Evolutionary conservation across 2,888 invertebrate species (phyloP).

Genomic region (Serrognathus titanus): DNA sequence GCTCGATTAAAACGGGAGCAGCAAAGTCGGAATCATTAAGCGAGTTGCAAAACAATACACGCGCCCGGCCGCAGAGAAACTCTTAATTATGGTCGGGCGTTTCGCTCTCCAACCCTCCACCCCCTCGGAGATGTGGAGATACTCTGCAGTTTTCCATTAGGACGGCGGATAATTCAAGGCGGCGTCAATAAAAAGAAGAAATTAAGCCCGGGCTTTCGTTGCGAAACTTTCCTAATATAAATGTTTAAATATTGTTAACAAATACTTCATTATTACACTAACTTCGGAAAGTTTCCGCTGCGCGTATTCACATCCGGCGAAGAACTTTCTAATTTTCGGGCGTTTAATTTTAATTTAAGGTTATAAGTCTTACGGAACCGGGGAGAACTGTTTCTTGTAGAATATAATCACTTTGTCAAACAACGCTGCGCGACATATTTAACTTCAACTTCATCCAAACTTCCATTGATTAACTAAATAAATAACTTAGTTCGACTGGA

Average conservation of each 20-base stretch:
- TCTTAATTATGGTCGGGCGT: conserved; percentile 13
- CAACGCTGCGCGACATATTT: no score
- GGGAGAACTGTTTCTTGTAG: no score
- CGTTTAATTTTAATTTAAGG: no score
- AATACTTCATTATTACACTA: no score
- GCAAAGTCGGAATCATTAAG: conserved; percentile 21
- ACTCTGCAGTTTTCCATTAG: background rate
- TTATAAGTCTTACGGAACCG: no score
- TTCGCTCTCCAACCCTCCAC: background rate
- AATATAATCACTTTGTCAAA: no score
- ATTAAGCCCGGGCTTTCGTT: background rate
- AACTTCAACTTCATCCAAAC: no score
- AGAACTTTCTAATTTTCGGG: no score
- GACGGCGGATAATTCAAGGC: background rate
- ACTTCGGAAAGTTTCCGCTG: no score
- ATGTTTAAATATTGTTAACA: conserved; percentile 3
- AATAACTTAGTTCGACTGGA: no score
- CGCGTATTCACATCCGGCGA: no score
- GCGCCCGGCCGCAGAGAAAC: conserved; percentile 12
- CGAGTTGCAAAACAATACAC: conserved; percentile 22
- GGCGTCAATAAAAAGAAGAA: background rate
- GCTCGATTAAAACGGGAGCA: conserved; percentile 9
- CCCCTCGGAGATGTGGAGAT: background rate
- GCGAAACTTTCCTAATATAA: conserved; percentile 20
- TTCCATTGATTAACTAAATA: no score